A percentile compares a stretch with the other conserved stretches of the same genome.
Evolutionary conservation across 2,797 vertebrate genomes (phyloP).

Genomic region (Acanthurus tractus): DNA sequence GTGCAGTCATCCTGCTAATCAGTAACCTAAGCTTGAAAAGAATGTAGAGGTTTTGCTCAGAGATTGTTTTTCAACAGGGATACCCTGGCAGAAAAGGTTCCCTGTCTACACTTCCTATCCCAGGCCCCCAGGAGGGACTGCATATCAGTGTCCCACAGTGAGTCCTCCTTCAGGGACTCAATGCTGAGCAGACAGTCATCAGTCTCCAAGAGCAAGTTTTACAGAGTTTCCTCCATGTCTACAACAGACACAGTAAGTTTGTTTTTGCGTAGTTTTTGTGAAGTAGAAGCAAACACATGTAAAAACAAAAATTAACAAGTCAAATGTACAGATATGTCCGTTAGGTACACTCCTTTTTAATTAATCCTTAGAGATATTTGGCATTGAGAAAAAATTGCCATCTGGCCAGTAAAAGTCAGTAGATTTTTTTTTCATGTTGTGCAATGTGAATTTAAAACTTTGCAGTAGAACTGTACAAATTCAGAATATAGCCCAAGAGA

Average conservation of each 20-base stretch:
- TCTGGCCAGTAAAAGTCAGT: not conserved
- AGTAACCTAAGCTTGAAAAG: slow-evolving; percentile 8
- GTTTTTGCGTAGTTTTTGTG: not conserved
- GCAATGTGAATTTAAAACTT: not conserved
- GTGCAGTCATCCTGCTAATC: not conserved
- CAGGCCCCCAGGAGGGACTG: slow-evolving; percentile 66
- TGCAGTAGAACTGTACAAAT: not conserved
- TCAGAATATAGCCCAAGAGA: not conserved
- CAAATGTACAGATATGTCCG: not conserved
- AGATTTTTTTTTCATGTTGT: not conserved
- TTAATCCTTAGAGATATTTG: not conserved
- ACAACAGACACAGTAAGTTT: slow-evolving; percentile 83
- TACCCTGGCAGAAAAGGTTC: slow-evolving; percentile 83
- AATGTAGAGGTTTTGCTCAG: slow-evolving; percentile 12
- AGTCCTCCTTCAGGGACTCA: slow-evolving; percentile 78
- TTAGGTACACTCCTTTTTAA: not conserved
- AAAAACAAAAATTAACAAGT: too few species aligned
- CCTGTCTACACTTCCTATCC: slow-evolving; percentile 81
- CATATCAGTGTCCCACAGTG: slow-evolving; percentile 77
- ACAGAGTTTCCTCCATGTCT: slow-evolving; percentile 79
- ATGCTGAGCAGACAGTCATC: slow-evolving; percentile 79
- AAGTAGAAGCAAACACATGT: not conserved
- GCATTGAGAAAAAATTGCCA: not conserved
- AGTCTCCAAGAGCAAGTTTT: slow-evolving; percentile 75
- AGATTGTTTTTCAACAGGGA: slow-evolving; percentile 68